Conservation (phyloP, 2,888 invertebrate genomes). For the Idaea straminata region DNA sequence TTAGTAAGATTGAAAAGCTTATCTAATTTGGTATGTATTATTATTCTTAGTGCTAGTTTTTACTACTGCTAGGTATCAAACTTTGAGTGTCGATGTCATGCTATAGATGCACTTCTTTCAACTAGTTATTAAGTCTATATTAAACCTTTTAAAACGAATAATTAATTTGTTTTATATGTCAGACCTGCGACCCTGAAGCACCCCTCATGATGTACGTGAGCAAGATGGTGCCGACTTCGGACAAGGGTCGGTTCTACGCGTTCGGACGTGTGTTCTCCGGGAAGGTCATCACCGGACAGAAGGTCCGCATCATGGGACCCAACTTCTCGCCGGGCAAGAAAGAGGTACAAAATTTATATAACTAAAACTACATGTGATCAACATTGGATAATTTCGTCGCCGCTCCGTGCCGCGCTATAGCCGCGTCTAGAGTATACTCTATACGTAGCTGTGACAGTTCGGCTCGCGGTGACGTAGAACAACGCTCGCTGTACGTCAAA, state of each 20-base stretch:
- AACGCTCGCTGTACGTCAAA: conserved; percentile 68
- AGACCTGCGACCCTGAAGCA: conserved; percentile 97
- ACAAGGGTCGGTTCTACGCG: conserved; percentile 99
- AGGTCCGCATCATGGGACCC: conserved; percentile 99
- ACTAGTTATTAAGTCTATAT: too few relatives aligned
- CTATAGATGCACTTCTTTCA: too few relatives aligned
- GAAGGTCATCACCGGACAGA: conserved; percentile 93
- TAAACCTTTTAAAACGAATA: neutral
- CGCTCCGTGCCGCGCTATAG: conserved; percentile 51
- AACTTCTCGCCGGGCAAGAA: conserved; percentile 99
- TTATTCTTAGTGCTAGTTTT: too few relatives aligned
- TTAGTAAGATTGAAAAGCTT: too few relatives aligned
- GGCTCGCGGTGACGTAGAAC: conserved; percentile 83
- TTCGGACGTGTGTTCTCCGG: conserved; percentile 99
- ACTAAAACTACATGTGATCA: too few relatives aligned
- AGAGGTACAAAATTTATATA: conserved; percentile 73
- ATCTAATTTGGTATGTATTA: too few relatives aligned
- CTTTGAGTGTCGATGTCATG: too few relatives aligned
- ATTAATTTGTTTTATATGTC: conserved; percentile 1
- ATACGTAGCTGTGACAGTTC: conserved; percentile 40
- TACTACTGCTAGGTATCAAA: too few relatives aligned
- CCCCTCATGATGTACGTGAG: conserved; percentile 99
- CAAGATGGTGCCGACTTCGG: conserved; percentile 99
- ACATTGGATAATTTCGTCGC: conserved; percentile 15
- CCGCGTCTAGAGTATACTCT: conserved; percentile 19